Conservation (phyloP, 2,797 vertebrate genomes). For the Epinephelus malabaricus region DNA sequence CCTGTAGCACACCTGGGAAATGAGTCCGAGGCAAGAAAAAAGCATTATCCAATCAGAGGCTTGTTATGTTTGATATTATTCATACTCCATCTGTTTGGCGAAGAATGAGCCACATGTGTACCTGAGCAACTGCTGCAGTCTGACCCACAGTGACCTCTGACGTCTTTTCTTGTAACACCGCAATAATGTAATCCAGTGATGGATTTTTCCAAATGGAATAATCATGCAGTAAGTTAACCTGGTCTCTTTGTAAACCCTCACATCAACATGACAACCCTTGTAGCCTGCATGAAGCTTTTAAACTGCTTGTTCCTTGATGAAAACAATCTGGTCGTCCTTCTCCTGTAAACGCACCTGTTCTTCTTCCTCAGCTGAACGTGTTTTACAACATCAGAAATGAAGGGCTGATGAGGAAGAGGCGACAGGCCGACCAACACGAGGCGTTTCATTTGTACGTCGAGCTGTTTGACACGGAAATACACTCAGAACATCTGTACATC, state of each 20-base stretch:
- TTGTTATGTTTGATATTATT: too few relatives aligned
- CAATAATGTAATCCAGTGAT: neutral
- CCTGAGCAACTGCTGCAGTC: too few relatives aligned
- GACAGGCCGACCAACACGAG: slow-evolving; percentile 73
- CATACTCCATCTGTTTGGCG: neutral
- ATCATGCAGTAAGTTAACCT: neutral
- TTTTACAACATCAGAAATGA: slow-evolving; percentile 87
- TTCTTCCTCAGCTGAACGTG: slow-evolving; percentile 86
- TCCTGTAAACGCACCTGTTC: neutral
- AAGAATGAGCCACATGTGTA: too few relatives aligned
- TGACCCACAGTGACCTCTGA: neutral
- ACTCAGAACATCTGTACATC: slow-evolving; percentile 82
- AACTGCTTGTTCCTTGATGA: too few relatives aligned
- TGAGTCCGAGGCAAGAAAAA: too few relatives aligned
- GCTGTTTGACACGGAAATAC: slow-evolving; percentile 79
- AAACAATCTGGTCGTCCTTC: neutral
- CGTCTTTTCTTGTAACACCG: too few relatives aligned
- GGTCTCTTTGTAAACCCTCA: neutral
- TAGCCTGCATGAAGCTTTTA: too few relatives aligned
- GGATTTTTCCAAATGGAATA: neutral
- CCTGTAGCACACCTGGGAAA: too few relatives aligned
- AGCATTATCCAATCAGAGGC: too few relatives aligned
- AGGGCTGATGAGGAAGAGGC: slow-evolving; percentile 59
- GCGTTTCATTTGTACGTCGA: slow-evolving; percentile 87
- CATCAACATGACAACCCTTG: neutral